These are phyloP conservation scores for Nylanderia fulva DNA, from an alignment of 1,140 invertebrate species.

Conservation along the genomic window DNA sequence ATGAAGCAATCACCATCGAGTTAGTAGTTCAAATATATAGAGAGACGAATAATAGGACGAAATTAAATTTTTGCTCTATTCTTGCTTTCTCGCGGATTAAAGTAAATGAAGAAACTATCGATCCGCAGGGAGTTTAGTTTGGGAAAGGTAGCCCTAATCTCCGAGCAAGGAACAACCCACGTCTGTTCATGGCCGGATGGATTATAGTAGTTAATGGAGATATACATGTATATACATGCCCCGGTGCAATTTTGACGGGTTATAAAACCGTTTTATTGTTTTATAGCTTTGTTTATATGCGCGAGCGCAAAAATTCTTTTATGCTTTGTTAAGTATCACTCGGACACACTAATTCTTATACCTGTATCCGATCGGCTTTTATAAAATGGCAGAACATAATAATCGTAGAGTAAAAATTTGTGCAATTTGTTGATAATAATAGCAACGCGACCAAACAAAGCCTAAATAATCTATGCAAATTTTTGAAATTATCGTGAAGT, in stretches of 20 bases:
- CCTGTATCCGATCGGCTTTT: constrained; percentile 1
- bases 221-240: background rate
- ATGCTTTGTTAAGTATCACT: constrained; percentile 13
- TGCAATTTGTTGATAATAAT: background rate
- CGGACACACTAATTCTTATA: constrained; percentile 31
- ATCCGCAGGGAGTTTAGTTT: constrained; percentile 28
- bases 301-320: background rate
- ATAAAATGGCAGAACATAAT: background rate
- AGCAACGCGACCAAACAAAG: background rate
- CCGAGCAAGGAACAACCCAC: constrained; percentile 27
- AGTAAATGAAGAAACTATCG: constrained; percentile 53
- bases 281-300: constrained; percentile 32
- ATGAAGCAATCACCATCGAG: background rate
- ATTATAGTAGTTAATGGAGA: constrained; percentile 13
- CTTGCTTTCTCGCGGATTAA: constrained; percentile 31
- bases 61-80: constrained; percentile 38
- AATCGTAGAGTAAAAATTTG: background rate
- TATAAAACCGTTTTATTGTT: constrained; percentile 37
- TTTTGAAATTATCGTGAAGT: background rate
- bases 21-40: background rate
- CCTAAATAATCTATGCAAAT: background rate
- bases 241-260: constrained; percentile 14
- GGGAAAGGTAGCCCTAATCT: constrained; percentile 35
- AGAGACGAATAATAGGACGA: background rate
- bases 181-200: background rate